Evolutionary conservation across 2,113 vertebrate genomes (phyloP), one percentile per base, ranked within the genome.

Genomic region (Nipponia nippon): DNA sequence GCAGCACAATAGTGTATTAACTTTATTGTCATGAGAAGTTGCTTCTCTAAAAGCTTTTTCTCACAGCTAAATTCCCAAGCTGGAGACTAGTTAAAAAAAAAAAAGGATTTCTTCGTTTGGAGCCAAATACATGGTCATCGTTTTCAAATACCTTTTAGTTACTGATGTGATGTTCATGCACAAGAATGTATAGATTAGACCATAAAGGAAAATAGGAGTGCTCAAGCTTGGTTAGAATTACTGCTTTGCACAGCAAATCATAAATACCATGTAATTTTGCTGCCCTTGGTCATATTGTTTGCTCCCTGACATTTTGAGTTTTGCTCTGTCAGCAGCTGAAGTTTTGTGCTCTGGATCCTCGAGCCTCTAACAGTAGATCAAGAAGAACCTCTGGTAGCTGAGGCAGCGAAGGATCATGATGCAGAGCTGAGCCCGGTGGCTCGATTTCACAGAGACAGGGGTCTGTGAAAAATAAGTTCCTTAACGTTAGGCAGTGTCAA

Each of bases 241-340:
- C 49, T 94, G 56, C 83, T 92, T 95, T 95, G 77, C 70, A 56
- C 70, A 53, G 58, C 8, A 79, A 56, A 87, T 79, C 77, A 50
- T 89, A 94, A 89, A 69, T 87, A 75, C 8, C 6, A 32, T 32
- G 44, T 72, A 69, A 47, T 78, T 89, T 83, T 76, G 25, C 69
- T 87, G 70, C 36, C 14, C 7, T 70, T 72, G 50, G 67, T 72
- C 42, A 22, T 85, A 42, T 26, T 58, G 29, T 86, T 88, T 87
- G 67, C 73, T 94, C 40, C 53, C 53, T 87, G 91, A 53, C 6
- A 12, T 79, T 80, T 72, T 65, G 69, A 93, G 49, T 72, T 95
- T 65, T 80, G 70, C 87, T 93, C 77, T 79, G 70, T 66, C 84
- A 95, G 94, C 95, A 91, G 38, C 25, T 69, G 62, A 95, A 62